Evolutionary conservation across 2,797 vertebrate genomes (phyloP), one percentile per base, ranked within the genome.

Genomic region (Peromyscus melanophrys): DNA sequence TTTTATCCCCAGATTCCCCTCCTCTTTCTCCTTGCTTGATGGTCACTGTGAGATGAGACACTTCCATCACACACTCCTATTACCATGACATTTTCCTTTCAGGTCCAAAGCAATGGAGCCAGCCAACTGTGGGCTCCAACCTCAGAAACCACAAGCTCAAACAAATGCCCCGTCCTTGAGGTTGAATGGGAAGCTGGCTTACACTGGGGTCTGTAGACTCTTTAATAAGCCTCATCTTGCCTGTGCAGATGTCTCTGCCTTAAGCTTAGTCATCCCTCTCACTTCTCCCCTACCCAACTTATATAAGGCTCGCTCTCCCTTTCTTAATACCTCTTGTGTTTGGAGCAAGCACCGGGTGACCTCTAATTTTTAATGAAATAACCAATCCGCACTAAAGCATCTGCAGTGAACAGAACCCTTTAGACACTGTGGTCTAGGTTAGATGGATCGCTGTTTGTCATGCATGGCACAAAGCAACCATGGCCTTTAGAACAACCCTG

Each of bases 321-420:
- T 86, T 80, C 52, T 91, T 89, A 63, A 46, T 46, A 87, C 40
- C 77, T 89, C 83, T 69, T 78, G 55, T 43, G 61, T 37, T 90
- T 25, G 81, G n/a, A 94, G 57, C n/a, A 65, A 77, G 40, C 14
- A 55, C 65, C 21, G 90, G 57, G 4, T 7, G 81, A 81, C 83
- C 87, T 88, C 52, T 82, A 90, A 90, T 81, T 37, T 43, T 95
- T 25, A 40, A 94, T 52, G 61, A 95, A 57, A 88, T n/a, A 34
- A 49, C 14, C 23, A 90, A 29, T 23, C 65, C 63, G 10, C 0
- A 17, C 43, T 52, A 55, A 89, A 61, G 4, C 61, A 69, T n/a
- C 55, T 78, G 6, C 4, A 31, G 46, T 25, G 12, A 12, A 61
- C 46, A 49, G 71, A 92, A 91, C 27, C n/a, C 9, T 92, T 92